Evolutionary conservation across 2,888 invertebrate genomes (phyloP).

Genomic region (Aleiodes leptofemur): DNA sequence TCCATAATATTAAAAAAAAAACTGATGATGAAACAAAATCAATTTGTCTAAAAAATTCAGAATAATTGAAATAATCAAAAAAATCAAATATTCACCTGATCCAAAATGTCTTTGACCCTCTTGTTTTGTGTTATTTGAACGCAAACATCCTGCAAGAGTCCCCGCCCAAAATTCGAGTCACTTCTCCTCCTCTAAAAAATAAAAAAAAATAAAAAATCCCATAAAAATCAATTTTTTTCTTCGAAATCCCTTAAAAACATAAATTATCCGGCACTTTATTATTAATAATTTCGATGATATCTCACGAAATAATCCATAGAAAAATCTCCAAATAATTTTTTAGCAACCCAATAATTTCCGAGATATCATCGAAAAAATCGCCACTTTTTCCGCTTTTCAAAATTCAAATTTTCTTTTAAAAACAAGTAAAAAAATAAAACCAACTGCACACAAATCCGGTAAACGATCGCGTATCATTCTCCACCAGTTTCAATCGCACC

Average conservation of each 20-base stretch:
- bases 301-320: neutral
- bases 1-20: too few relatives aligned
- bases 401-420: conserved; percentile 12
- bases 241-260: neutral
- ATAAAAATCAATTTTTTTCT: neutral
- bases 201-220: conserved; percentile 28
- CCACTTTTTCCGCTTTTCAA: too few relatives aligned
- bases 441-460: conserved; percentile 70
- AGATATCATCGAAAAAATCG: neutral
- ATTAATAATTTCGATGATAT: neutral
- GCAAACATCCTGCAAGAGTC: conserved; percentile 67
- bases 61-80: too few relatives aligned
- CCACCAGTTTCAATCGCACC: neutral
- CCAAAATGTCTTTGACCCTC: conserved; percentile 67
- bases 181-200: conserved; percentile 61
- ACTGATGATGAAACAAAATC: too few relatives aligned
- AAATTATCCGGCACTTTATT: neutral
- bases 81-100: conserved; percentile 62
- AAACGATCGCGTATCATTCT: conserved; percentile 72
- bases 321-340: conserved; percentile 19
- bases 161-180: conserved; percentile 62
- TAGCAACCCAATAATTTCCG: neutral
- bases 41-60: too few relatives aligned
- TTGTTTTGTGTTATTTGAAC: conserved; percentile 66
- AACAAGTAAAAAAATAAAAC: conserved; percentile 54